Conservation (phyloP, 1,140 invertebrate species). For the Fopius arisanus region DNA sequence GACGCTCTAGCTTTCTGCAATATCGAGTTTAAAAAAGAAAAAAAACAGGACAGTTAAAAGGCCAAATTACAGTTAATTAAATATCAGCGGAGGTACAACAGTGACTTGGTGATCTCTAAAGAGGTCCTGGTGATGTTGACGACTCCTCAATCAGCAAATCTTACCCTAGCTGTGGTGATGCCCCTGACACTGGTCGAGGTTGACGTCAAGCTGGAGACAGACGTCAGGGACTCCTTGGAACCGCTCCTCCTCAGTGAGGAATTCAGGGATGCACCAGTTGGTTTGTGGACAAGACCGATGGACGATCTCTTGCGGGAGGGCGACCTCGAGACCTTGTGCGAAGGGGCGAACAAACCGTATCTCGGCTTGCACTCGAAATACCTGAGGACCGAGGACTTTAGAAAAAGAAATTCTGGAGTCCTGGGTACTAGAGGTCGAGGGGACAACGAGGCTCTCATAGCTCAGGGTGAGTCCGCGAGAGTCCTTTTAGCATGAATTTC, state of each 20-base stretch:
- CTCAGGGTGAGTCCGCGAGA: too few species aligned
- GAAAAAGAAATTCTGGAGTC: not conserved
- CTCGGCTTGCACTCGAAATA: conserved; percentile 93
- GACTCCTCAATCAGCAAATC: conserved; percentile 62
- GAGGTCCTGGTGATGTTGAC: not conserved
- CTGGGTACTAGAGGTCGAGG: not conserved
- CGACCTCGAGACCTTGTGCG: conserved; percentile 85
- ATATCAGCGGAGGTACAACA: not conserved
- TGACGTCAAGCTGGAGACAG: conserved; percentile 76
- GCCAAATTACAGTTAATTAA: not conserved
- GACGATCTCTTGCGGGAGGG: conserved; percentile 75
- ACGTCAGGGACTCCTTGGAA: conserved; percentile 86
- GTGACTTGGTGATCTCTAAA: not conserved
- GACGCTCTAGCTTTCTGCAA: conserved; percentile 56
- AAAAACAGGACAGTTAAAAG: not conserved
- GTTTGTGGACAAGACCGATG: conserved; percentile 71
- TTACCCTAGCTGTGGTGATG: conserved; percentile 71
- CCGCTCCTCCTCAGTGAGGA: conserved; percentile 74
- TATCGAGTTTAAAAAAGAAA: conserved; percentile 49
- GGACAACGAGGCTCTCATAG: too few species aligned
- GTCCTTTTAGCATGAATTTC: not conserved
- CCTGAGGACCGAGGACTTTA: conserved; percentile 66
- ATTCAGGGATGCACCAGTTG: conserved; percentile 64
- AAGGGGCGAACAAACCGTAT: conserved; percentile 91
- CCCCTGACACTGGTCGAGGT: conserved; percentile 64